Percentiles rank a stretch among this genome's conserved stretches.
Conservation (phyloP, 2,888 invertebrate species). For the Cantharis nigra region DNA sequence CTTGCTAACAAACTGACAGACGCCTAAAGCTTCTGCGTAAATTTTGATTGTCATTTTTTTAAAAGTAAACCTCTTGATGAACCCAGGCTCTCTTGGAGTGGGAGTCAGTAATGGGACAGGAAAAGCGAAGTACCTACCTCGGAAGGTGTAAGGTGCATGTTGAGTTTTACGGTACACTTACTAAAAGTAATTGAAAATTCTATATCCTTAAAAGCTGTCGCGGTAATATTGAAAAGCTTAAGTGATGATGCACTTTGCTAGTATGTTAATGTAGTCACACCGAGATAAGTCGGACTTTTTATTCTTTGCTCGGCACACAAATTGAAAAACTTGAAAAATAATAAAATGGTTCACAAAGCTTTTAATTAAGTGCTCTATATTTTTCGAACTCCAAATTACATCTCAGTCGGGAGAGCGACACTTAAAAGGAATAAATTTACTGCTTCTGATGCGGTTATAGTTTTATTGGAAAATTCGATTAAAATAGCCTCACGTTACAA, state of each 20-base stretch:
- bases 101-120: not conserved
- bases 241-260: slow-evolving; percentile 13
- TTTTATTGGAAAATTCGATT: not conserved
- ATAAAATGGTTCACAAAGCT: not conserved
- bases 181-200: slow-evolving; percentile 29
- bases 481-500: not conserved
- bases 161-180: slow-evolving; percentile 26
- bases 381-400: not conserved
- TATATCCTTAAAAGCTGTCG: slow-evolving; percentile 17
- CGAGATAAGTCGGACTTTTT: not conserved
- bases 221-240: slow-evolving; percentile 13
- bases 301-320: not conserved
- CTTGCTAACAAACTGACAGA: not conserved
- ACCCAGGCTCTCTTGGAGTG: not conserved
- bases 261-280: not conserved
- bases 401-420: not conserved
- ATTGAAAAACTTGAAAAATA: not conserved
- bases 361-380: not conserved
- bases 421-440: not conserved
- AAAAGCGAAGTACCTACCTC: slow-evolving; percentile 18
- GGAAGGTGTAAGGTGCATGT: slow-evolving; percentile 25
- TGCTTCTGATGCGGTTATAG: not conserved
- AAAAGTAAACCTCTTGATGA: not conserved
- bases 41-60: not conserved
- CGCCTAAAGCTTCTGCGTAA: not conserved